Base-by-base conservation (phyloP, 2,888 invertebrate genomes). In the Coelopa pilipes region DNA sequence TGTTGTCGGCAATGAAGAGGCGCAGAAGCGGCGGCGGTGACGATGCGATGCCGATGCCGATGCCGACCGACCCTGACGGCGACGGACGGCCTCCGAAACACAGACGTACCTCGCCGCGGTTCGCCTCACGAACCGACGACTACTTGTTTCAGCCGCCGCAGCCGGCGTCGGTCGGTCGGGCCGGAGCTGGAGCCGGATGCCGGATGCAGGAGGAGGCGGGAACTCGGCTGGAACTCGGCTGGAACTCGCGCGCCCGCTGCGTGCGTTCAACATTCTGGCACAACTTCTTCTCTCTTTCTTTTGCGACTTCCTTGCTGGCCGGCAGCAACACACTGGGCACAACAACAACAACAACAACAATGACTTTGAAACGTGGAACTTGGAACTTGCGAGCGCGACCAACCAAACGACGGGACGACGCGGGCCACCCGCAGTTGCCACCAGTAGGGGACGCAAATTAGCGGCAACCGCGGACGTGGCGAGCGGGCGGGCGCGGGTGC, bases 71-170 rank as follows among this genome's bases (percentile, higher is more conserved):
- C 50, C 46, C 15, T 49, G 60, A 60, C 49, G 50, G 53, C 49
- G 50, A 59, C n/a, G 11, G 63, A n/a, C 59, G 72, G 15, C 50
- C 46, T 12, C 10, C 45, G 76, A 78, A 80, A 78, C 78, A 67
- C 79, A 76, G 75, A 53, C 74, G 80, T 84, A 84, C 85, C 84
- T 84, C 85, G 81, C 83, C 82, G 80, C 77, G 81, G 80, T 80
- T 79, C 79, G 76, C 75, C 75, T 76, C n/a, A 47, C 12, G 21
- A 60, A 62, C n/a, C 60, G 80, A 34, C 81, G 83, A 82, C 83
- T 85, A 85, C 84, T 81, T 81, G 77, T 78, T 79, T 76, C 76
- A 68, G 63, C 59, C 7, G 9, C 24, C 67, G 65, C 10, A 21
- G 34, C 1, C 2, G 50, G 77, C 67, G 71, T 78, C 78, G 77